These are phyloP conservation scores for Myrmecobius fasciatus DNA, from an alignment of 2,113 vertebrate species.

Conservation along the genomic window DNA sequence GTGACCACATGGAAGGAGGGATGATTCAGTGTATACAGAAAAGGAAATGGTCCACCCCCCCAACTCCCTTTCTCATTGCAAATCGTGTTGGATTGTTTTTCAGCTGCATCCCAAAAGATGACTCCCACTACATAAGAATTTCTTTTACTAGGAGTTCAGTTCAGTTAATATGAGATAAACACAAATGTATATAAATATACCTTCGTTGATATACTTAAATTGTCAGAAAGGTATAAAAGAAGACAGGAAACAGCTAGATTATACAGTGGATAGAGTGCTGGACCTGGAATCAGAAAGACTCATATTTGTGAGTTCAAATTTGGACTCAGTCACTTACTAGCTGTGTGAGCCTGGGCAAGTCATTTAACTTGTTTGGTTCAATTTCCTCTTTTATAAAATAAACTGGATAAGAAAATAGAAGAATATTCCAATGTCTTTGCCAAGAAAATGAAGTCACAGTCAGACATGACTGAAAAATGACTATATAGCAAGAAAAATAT, in stretches of 20 bases:
- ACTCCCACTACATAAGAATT: conserved; percentile 8
- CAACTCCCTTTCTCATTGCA: not conserved
- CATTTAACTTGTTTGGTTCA: not conserved
- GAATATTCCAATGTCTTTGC: not conserved
- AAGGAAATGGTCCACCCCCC: not conserved
- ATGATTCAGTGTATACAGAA: not conserved
- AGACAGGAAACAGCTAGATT: not conserved
- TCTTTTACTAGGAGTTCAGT: conserved; percentile 13
- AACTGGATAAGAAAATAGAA: not conserved
- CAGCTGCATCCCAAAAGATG: not conserved
- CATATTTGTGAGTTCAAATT: not conserved
- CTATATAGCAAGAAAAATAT: not conserved
- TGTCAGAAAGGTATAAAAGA: not conserved
- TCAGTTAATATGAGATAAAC: not conserved
- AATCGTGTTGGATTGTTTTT: not conserved
- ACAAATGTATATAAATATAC: not conserved
- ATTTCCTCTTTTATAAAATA: not conserved
- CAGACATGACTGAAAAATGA: not conserved
- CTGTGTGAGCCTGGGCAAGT: not conserved
- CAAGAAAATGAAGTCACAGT: not conserved
- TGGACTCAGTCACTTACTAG: not conserved
- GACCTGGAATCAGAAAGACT: not conserved
- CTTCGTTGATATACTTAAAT: not conserved
- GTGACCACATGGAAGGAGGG: not conserved
- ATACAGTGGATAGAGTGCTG: not conserved